A percentile compares a stretch with the other conserved stretches of the same genome.
phyloP scores from a whole-genome alignment of 2,888 invertebrate genomes.

The Bruchidius siliquastri region DNA sequence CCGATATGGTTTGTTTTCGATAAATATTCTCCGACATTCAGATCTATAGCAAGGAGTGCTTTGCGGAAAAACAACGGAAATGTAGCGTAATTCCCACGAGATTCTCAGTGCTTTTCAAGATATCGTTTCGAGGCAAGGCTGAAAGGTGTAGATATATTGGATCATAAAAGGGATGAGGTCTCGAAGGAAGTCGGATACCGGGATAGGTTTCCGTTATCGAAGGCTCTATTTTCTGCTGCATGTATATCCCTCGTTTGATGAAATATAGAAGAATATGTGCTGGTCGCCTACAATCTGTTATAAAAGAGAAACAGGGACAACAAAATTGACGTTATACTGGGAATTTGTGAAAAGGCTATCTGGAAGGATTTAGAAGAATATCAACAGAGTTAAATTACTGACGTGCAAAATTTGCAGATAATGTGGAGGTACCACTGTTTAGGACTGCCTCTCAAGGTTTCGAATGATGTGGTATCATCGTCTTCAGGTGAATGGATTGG shows the following conservation, averaged over 20 bases:
- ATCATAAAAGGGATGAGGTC: background rate
- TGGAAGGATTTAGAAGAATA: no score
- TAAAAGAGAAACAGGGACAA: background rate
- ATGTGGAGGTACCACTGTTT: no score
- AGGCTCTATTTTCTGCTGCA: background rate
- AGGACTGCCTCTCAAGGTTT: no score
- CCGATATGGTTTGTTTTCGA: no score
- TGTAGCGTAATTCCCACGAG: background rate
- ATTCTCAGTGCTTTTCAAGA: background rate
- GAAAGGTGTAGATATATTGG: background rate
- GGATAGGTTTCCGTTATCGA: no score
- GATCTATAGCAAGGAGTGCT: background rate
- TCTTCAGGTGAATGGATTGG: no score
- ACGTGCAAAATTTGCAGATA: no score
- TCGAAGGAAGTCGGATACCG: background rate
- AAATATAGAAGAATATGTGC: no score
- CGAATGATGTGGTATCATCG: no score
- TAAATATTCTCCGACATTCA: background rate
- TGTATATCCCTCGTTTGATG: background rate
- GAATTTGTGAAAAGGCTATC: background rate
- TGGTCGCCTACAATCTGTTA: background rate
- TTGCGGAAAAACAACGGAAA: background rate
- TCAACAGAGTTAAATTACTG: no score
- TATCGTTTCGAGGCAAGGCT: background rate
- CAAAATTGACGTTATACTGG: background rate